Base-by-base conservation (phyloP, 2,797 vertebrate species). In the Chelmon rostratus region DNA sequence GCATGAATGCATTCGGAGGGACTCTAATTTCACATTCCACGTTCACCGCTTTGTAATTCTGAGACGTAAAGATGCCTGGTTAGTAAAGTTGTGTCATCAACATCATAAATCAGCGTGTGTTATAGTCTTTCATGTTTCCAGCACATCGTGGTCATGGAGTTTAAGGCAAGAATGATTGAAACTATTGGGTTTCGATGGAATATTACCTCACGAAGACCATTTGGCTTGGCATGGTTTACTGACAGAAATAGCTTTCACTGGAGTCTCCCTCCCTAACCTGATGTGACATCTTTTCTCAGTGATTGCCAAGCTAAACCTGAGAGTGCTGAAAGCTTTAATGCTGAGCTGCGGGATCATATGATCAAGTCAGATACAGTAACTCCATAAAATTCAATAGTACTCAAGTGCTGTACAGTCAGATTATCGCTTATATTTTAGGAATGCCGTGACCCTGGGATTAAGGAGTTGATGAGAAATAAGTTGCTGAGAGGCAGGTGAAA, bases 361-460 rank as follows among this genome's bases (percentile, higher is more conserved):
- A 63, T 71, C 18, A 9, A 46, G 62, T 71, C 72, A 63, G 79
- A 76, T 79, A 70, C 61, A 76, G 73, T 78, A 68, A 69, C 66
- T 50, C 70, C 50, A 76, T 82, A 53, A 68, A 79, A 73, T 65
- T 63, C 74, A 66, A 25, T 46, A 79, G 54, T 75, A 81, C 68
- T 72, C n/a, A 7, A 62, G 33, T 35, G 59, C 62, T 70, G 11
- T 33, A 38, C 33, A 19, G 50, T 50, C 50, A 74, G 72, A 86
- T 83, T 79, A 80, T 65, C 72, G 5, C 75, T 42, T 78, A 70
- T 83, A 78, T 81, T 90, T 83, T 83, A 58, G 53, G 76, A 83
- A 79, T 76, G 42, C 35, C 10, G 6, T 58, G 49, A 68, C 35
- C 16, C 47, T 56, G 68, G 52, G 67, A 42, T 72, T 42, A 62